phyloP scores from a whole-genome alignment of 1,140 invertebrate genomes.

The Zaprionus inermis region DNA sequence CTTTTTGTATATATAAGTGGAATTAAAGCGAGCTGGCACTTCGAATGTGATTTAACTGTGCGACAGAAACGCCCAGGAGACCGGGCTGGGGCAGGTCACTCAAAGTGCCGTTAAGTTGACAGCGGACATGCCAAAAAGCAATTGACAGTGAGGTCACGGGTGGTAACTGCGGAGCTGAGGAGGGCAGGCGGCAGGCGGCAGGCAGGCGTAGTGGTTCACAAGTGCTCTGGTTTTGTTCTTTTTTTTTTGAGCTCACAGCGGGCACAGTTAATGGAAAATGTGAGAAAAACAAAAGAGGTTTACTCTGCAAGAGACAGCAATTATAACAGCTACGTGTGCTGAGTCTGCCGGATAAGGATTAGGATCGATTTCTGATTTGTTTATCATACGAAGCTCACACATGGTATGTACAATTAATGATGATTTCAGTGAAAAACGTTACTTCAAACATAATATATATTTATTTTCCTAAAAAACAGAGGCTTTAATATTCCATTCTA shows the following conservation, averaged over 20 bases:
- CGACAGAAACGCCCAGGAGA: neutral
- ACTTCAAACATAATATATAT: neutral
- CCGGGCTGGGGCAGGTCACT: neutral
- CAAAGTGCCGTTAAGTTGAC: constrained; percentile 46
- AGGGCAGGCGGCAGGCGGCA: no score
- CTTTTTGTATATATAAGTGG: neutral
- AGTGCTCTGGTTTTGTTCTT: neutral
- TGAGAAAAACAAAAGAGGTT: neutral
- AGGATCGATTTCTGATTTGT: neutral
- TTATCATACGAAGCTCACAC: neutral
- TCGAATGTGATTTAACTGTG: constrained; percentile 21
- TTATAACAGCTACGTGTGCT: neutral
- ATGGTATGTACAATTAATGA: neutral
- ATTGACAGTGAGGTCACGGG: constrained; percentile 31
- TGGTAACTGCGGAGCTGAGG: neutral
- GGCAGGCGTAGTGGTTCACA: neutral
- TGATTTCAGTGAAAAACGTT: neutral
- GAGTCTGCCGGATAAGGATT: neutral
- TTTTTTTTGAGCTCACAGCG: constrained; percentile 7
- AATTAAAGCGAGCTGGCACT: constrained; percentile 22
- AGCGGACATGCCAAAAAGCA: constrained; percentile 37
- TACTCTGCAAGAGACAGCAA: constrained; percentile 7
- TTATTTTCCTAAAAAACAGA: no score
- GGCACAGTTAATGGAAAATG: constrained; percentile 9
- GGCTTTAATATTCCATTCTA: no score